phyloP scores from a whole-genome alignment of 2,797 vertebrate genomes.

The Rousettus madagascariensis region DNA sequence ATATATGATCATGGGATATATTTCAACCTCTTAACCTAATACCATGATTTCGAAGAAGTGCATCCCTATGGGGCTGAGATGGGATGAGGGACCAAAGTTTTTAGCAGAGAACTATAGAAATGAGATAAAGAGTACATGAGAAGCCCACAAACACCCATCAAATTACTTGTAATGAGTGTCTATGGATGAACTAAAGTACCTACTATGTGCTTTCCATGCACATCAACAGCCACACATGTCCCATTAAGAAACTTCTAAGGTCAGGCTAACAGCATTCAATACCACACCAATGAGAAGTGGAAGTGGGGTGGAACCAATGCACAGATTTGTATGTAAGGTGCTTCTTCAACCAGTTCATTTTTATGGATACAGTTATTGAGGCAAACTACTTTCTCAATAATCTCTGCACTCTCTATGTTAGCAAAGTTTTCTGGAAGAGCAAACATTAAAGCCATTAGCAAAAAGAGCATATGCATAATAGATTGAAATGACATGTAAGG shows the following conservation, averaged over 20 bases:
- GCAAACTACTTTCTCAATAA: neutral
- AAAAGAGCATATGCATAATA: neutral
- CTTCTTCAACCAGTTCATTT: neutral
- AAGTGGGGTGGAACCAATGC: accelerated
- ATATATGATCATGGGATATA: neutral
- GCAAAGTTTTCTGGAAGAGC: neutral
- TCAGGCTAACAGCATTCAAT: neutral
- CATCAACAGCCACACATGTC: neutral
- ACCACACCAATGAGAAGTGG: neutral
- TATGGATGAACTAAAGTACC: neutral
- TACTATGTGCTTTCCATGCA: too few species aligned
- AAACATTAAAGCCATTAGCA: slow-evolving; percentile 39
- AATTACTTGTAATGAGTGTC: neutral
- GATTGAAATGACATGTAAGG: neutral
- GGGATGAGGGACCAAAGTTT: neutral
- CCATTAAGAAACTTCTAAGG: neutral
- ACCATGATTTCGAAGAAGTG: neutral
- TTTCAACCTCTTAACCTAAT: neutral
- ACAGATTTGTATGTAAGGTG: accelerated
- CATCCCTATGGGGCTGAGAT: too few species aligned
- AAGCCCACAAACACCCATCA: neutral
- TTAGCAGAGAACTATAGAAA: neutral
- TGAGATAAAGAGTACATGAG: neutral
- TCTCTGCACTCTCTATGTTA: neutral
- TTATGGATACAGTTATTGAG: neutral